Evolutionary conservation across 2,888 invertebrate genomes (phyloP).

Genomic region (Poecilobothrus nobilitatus): DNA sequence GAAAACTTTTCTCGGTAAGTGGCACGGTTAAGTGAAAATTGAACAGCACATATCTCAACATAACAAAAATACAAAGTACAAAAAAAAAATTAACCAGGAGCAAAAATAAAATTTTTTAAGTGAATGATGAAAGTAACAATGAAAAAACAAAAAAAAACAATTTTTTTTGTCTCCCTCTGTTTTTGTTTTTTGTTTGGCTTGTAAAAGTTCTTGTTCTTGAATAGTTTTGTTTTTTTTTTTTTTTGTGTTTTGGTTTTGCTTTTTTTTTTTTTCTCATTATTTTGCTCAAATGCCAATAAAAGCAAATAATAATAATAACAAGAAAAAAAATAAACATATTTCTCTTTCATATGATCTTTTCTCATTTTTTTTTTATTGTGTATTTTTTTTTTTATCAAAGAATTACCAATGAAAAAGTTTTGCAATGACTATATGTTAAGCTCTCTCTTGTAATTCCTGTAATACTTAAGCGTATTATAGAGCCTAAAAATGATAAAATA

Average conservation of each 20-base stretch:
- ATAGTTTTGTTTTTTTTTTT: not conserved
- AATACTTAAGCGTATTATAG: too few species aligned
- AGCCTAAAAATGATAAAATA: too few species aligned
- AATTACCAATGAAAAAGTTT: too few species aligned
- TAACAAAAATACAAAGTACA: not conserved
- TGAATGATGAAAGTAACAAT: not conserved
- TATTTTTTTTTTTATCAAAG: too few species aligned
- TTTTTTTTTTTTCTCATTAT: not conserved
- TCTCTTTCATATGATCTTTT: not conserved
- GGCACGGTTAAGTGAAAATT: constrained; percentile 5
- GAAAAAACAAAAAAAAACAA: too few species aligned
- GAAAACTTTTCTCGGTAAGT: not conserved
- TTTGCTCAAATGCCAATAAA: not conserved
- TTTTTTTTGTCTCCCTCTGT: too few species aligned
- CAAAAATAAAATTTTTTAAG: not conserved
- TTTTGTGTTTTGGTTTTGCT: not conserved
- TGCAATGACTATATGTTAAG: too few species aligned
- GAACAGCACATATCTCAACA: not conserved
- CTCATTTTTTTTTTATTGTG: not conserved
- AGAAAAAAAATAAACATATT: not conserved
- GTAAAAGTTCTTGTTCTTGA: not conserved
- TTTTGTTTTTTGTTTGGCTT: not conserved
- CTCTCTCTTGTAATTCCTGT: too few species aligned
- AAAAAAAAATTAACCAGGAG: not conserved
- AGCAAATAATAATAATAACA: not conserved